Base-by-base conservation (phyloP, 1,140 invertebrate genomes). In the Bombus superbus region DNA sequence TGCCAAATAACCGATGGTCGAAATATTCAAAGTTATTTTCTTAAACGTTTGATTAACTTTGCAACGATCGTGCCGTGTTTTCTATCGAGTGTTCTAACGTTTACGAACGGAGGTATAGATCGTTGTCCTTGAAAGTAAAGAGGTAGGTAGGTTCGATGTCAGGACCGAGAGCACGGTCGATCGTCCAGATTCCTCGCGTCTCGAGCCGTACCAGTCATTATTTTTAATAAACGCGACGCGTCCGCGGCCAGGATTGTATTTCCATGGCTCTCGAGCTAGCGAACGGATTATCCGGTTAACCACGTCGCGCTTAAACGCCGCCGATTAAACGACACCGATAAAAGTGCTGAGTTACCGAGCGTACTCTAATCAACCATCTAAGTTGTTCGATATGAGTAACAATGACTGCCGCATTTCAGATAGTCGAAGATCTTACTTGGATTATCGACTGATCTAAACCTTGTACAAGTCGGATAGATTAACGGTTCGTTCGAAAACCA, bases 151-250 rank as follows among this genome's bases (percentile, higher is more conserved):
- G 28, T 59, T 59, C 53, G 74, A 76, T 76, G 74, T 76, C 59
- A 44, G 15, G 68, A 72, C 32, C 28, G 42, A 59, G 35, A 68
- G 74, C 66, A 38, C 47, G 35, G 35, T 35, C 83, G 68, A 85
- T 88, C 72, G 85, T 66, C 72, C 64, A 81, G 79, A 81, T 35
- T 78, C 53, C 59, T 81, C 68, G 59, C 47, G 62, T 38, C 59
- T 22, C 42, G 40, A n/a, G 62, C 74, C 5, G 87, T 82, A 88
- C 79, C 83, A 89, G 88, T 89, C 88, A 89, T 89, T 89, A 89
- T 86, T 89, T 89, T 89, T 89, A 89, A 89, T 89, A 89, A 89
- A 89, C 87, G 77, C 83, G 77, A 81, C 75, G 40, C 76, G 62
- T 86, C 79, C 76, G 62, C 40, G 73, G 62, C 44, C 81, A 77